A percentile compares a stretch with the other conserved stretches of the same genome.
Evolutionary conservation across 2,888 invertebrate species (phyloP).

Genomic region (Drosophila prolongata): DNA sequence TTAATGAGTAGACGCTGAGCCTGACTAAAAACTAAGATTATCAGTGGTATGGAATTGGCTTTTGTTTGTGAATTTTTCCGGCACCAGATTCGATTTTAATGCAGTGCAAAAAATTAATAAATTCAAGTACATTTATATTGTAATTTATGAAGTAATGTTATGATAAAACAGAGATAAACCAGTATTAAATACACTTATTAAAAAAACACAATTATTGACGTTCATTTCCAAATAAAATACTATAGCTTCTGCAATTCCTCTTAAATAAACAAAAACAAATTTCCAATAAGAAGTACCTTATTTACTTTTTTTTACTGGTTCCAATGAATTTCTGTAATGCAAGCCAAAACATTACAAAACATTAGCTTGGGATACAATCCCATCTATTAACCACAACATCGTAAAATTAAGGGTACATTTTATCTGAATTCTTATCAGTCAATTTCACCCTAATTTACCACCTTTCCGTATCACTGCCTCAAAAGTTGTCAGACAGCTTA

Average conservation of each 20-base stretch:
- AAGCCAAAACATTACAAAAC: too few species aligned
- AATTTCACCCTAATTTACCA: constrained; percentile 14
- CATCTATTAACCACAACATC: not conserved
- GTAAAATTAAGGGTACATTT: not conserved
- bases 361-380: not conserved
- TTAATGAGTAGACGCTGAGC: not conserved
- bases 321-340: not conserved
- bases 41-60: too few species aligned
- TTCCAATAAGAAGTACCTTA: not conserved
- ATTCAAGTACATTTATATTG: too few species aligned
- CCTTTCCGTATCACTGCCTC: constrained; percentile 42
- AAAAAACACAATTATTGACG: not conserved
- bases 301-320: not conserved
- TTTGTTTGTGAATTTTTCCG: too few species aligned
- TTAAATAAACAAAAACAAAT: not conserved
- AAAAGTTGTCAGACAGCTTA: constrained; percentile 29
- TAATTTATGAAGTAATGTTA: too few species aligned
- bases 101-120: too few species aligned
- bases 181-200: too few species aligned
- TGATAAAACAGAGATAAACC: too few species aligned
- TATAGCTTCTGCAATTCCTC: too few species aligned
- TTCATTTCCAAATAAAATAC: not conserved
- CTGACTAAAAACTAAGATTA: not conserved
- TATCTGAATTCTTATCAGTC: constrained; percentile 3
- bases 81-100: too few species aligned